These are phyloP conservation scores for Aphidoletes aphidimyza DNA, from an alignment of 2,888 invertebrate genomes.

Conservation along the genomic window DNA sequence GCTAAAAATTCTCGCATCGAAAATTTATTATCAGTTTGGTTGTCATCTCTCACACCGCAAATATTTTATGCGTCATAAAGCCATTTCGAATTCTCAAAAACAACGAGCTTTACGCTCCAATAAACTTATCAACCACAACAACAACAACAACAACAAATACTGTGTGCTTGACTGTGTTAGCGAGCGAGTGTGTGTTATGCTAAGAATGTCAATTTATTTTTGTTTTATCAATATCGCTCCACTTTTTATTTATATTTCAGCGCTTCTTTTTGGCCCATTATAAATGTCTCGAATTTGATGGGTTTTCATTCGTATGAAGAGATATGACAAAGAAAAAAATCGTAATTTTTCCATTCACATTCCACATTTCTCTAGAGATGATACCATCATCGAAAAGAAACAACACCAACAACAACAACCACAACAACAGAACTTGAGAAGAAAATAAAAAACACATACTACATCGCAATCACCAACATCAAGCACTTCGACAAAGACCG, in stretches of 20 bases:
- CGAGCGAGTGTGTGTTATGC: background rate
- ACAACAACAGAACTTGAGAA: background rate
- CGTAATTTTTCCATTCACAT: too few species aligned
- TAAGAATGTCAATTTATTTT: conserved; percentile 31
- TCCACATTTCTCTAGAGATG: too few species aligned
- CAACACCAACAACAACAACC: background rate
- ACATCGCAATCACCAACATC: too few species aligned
- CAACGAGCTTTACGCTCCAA: conserved; percentile 1
- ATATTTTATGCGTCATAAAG: conserved; percentile 31
- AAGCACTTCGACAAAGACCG: too few species aligned
- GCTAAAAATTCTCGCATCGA: background rate
- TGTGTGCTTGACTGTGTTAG: too few species aligned
- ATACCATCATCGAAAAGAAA: too few species aligned
- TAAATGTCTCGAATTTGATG: conserved; percentile 17
- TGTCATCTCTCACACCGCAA: conserved; percentile 6
- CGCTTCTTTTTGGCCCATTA: conserved; percentile 11
- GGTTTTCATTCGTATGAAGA: conserved; percentile 27
- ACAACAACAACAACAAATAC: too few species aligned
- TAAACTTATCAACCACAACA: conserved; percentile 36
- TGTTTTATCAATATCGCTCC: background rate
- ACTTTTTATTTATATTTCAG: background rate
- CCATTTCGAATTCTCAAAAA: conserved; percentile 16
- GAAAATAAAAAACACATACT: too few species aligned
- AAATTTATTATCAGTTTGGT: background rate
- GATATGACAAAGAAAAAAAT: background rate